These are phyloP conservation scores for Chrysochloris asiatica DNA, from an alignment of 2,113 vertebrate species.

Conservation along the genomic window DNA sequence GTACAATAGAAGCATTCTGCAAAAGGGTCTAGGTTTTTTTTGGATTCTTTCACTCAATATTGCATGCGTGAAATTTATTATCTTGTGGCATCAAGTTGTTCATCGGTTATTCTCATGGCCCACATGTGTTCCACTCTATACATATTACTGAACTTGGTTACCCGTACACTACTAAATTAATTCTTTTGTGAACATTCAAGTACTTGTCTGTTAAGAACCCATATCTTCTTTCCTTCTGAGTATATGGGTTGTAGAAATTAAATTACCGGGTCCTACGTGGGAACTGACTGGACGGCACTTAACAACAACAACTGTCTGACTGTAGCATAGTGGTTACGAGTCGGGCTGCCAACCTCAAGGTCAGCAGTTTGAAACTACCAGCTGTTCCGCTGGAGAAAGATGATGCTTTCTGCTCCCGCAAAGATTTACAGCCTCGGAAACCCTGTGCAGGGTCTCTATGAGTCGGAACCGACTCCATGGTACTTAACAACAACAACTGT, in stretches of 20 bases:
- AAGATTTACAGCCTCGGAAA: no score
- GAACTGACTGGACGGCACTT: no score
- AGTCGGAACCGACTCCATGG: no score
- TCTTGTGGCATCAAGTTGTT: no score
- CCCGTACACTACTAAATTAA: neutral
- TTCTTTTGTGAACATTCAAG: neutral
- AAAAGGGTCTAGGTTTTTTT: neutral
- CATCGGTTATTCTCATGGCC: neutral
- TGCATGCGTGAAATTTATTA: neutral
- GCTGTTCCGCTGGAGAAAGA: no score
- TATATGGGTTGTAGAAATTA: neutral
- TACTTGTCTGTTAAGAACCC: neutral
- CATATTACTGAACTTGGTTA: neutral
- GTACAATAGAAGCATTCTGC: neutral
- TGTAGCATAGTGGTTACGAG: no score
- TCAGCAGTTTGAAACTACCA: no score
- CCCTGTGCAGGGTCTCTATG: no score
- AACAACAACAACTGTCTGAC: no score
- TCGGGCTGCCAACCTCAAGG: no score
- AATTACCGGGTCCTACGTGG: neutral
- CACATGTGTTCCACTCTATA: accelerated
- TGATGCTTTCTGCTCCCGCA: no score
- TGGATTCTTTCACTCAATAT: neutral
- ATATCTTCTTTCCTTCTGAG: neutral
- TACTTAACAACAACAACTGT: no score